Evolutionary conservation across 2,797 vertebrate genomes (phyloP), one percentile per base, ranked within the genome.

Genomic region (Margarornis squamiger): DNA sequence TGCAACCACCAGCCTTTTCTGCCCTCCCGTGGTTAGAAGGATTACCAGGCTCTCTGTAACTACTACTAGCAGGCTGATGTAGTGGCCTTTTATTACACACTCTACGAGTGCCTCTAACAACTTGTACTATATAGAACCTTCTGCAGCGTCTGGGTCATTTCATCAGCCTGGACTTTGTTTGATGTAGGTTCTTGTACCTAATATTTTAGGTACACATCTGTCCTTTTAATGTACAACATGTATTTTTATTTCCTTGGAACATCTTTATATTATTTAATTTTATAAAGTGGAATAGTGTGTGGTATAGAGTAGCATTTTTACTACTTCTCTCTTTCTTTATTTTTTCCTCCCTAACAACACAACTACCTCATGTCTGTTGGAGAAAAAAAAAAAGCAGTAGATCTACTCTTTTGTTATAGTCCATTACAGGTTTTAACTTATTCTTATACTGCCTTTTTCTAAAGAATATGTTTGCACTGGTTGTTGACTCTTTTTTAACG

Each of bases 361-460:
- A 98, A 97, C 98, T 98, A 98, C 98, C 98, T 98, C 98, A 98
- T 95, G 95, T 97, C 96, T 97, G 92, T 95, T 97, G 96, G 91
- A 96, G 86, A 96, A 94, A 93, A 87, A 95, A 41, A 83, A 93
- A 95, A 95, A 95, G 51, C 88, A 86, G 96, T 95, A 89, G 93
- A 59, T 65, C 91, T 95, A 88, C 92, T 95, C 79, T 92, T 96
- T 85, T 91, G 92, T 90, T 86, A 32, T 65, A 76, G 74, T 87
- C 43, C 91, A 58, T 88, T 67, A 61, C 80, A 93, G 90, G 93
- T 95, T 96, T 95, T 96, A 96, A 96, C 93, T 97, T 97, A 96
- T 96, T 96, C 95, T 96, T 96, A 75, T 94, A 96, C 88, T 92
- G 91, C 62, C 79, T 94, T 96, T 97, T 96, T 92, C 92, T 96